A percentile compares a stretch with the other conserved stretches of the same genome.
Evolutionary conservation across 92 coral and sea anemone genomes (phyloP).

Genomic region (Epizoanthus fatuus): DNA sequence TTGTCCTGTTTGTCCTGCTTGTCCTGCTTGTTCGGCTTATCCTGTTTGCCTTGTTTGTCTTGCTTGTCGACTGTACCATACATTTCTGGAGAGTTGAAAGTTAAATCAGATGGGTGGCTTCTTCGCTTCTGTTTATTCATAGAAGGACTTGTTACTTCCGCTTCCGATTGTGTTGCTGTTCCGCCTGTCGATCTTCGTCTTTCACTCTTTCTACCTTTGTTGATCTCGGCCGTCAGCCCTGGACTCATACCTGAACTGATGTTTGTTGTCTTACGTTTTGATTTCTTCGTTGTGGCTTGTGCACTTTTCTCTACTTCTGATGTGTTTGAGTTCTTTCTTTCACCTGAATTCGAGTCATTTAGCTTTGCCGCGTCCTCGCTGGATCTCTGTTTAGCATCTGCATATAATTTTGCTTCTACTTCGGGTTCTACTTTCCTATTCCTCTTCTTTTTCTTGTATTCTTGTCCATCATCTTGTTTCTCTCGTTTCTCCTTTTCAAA

Average conservation of each 20-base stretch:
- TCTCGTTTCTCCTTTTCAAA: not conserved
- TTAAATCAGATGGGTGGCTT: not conserved
- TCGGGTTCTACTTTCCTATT: constrained; percentile 2
- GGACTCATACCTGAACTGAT: not conserved
- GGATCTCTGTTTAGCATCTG: not conserved
- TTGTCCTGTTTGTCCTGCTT: not conserved
- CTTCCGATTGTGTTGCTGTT: not conserved
- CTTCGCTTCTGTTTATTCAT: not conserved
- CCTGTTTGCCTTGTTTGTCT: not conserved
- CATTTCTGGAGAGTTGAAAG: no score
- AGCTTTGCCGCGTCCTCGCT: not conserved
- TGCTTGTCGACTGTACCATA: no score
- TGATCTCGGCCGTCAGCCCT: constrained; percentile 2
- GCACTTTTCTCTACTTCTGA: not conserved
- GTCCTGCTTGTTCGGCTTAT: not conserved
- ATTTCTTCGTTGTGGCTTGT: not conserved
- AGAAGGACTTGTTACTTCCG: not conserved
- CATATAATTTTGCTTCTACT: not conserved
- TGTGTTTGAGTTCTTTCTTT: not conserved
- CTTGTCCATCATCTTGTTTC: not conserved
- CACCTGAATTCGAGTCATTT: not conserved
- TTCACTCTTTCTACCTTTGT: not conserved
- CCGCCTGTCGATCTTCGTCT: not conserved
- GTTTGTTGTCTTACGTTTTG: not conserved
- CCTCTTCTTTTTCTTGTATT: constrained; percentile 3